Percentiles rank a stretch among this genome's conserved stretches.
Conservation (phyloP, 2,888 invertebrate species). For the Cephus sareptanus region DNA sequence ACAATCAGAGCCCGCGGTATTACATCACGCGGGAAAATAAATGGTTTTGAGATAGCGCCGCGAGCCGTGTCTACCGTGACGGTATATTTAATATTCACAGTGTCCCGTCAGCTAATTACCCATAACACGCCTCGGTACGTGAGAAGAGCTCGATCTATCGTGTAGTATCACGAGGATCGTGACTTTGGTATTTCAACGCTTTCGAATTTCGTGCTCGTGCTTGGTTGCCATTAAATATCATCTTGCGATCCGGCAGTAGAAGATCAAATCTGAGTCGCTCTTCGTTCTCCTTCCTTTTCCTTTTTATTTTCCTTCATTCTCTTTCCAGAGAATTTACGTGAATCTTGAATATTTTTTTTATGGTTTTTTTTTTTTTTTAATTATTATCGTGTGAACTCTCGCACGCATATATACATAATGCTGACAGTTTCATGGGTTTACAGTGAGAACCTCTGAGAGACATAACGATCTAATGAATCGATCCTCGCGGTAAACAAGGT, state of each 20-base stretch:
- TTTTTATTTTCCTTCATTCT: neutral
- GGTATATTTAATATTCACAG: slow-evolving; percentile 1
- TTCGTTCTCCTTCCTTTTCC: neutral
- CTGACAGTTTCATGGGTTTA: neutral
- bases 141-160: slow-evolving; percentile 5
- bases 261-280: neutral
- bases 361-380: neutral
- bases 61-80: slow-evolving; percentile 14
- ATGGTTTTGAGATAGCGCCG: slow-evolving; percentile 34
- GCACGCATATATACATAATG: neutral
- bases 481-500: slow-evolving; percentile 33
- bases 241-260: neutral
- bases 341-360: neutral
- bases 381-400: neutral
- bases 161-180: neutral
- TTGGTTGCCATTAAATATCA: neutral
- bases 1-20: slow-evolving; percentile 50
- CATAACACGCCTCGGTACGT: slow-evolving; percentile 1
- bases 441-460: slow-evolving; percentile 15
- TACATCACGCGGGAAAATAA: slow-evolving; percentile 31
- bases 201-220: neutral
- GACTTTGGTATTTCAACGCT: neutral
- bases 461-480: slow-evolving; percentile 20
- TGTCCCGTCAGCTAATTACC: slow-evolving; percentile 4
- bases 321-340: neutral